These are phyloP conservation scores for Sitobion miscanthi DNA, from an alignment of 1,140 invertebrate species.

Conservation along the genomic window DNA sequence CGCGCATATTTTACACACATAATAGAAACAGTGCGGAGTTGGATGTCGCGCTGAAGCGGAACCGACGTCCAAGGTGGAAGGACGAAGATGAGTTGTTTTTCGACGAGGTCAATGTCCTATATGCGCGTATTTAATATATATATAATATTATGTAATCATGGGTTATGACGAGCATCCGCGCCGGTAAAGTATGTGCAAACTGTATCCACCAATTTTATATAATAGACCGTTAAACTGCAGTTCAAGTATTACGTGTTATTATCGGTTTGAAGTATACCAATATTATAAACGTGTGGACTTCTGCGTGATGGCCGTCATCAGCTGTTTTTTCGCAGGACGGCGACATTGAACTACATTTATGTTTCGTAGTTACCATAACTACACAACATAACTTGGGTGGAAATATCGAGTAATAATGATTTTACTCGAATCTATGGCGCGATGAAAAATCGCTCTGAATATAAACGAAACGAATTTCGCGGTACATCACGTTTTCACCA, in stretches of 20 bases:
- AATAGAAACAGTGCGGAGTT: not conserved
- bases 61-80: not conserved
- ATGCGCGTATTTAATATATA: not conserved
- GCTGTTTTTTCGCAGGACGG: too few relatives aligned
- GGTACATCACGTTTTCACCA: not conserved
- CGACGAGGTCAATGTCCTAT: not conserved
- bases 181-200: not conserved
- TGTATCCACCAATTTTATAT: not conserved
- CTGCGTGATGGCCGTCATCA: not conserved
- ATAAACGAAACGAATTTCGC: not conserved
- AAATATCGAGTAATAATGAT: not conserved
- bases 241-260: too few relatives aligned
- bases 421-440: not conserved
- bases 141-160: not conserved
- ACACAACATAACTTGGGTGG: not conserved
- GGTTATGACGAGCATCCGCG: not conserved
- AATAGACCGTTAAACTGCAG: not conserved
- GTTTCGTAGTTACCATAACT: not conserved
- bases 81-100: not conserved
- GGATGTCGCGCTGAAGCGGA: not conserved
- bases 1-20: not conserved
- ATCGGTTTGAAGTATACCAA: not conserved
- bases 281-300: not conserved
- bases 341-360: not conserved
- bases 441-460: not conserved